A percentile compares a stretch with the other conserved stretches of the same genome.
These are phyloP conservation scores for Molossus molossus DNA, from an alignment of 2,797 vertebrate genomes.

Conservation along the genomic window DNA sequence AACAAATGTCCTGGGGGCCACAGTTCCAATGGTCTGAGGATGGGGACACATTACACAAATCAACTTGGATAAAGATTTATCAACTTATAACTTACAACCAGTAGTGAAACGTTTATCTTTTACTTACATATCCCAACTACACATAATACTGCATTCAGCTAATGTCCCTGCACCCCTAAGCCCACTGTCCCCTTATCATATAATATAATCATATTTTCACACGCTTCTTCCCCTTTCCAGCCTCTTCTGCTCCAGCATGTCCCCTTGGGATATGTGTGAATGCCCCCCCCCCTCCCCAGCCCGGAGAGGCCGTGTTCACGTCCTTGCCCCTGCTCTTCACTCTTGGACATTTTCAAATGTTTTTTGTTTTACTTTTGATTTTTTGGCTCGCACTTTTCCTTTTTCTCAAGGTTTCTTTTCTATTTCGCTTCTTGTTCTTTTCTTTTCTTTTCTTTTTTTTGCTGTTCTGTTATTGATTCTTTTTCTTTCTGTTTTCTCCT, in stretches of 20 bases:
- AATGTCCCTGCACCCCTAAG: constrained; percentile 49
- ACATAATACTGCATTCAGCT: background rate
- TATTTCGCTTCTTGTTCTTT: background rate
- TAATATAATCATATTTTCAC: constrained; percentile 61
- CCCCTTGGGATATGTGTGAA: background rate
- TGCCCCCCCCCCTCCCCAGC: no score
- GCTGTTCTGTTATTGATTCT: background rate
- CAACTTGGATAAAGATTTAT: background rate
- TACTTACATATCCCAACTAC: background rate
- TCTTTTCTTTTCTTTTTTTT: background rate
- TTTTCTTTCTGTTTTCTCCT: background rate
- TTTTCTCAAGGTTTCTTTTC: background rate
- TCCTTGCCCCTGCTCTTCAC: background rate
- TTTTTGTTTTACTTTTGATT: background rate
- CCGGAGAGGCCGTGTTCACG: background rate
- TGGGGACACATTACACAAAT: background rate
- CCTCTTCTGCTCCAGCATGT: background rate
- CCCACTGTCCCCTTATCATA: constrained; percentile 31
- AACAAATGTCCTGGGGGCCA: background rate
- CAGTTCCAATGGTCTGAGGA: background rate
- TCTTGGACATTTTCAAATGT: background rate
- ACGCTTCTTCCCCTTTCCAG: background rate
- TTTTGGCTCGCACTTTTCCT: background rate
- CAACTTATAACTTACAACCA: background rate
- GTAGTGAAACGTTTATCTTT: background rate